A percentile compares a stretch with the other conserved stretches of the same genome.
Conservation (phyloP, 1,140 invertebrate species). For the Hypsibius dujardini region DNA sequence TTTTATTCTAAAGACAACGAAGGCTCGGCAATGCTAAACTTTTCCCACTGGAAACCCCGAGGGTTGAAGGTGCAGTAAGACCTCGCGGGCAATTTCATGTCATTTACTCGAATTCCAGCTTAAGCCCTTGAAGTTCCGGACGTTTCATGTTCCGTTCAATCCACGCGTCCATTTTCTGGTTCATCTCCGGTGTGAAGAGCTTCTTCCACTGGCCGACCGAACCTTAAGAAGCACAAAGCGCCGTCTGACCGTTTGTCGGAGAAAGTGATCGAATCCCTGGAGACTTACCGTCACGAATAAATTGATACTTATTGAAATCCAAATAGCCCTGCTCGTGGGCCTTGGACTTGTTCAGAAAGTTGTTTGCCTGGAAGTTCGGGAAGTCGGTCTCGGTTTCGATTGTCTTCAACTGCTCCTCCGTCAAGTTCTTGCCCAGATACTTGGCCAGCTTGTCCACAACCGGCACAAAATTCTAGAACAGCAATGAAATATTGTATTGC, state of each 20-base stretch:
- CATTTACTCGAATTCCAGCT: slow-evolving; percentile 9
- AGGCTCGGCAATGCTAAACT: too few relatives aligned
- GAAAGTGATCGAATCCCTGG: not conserved
- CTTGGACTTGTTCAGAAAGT: not conserved
- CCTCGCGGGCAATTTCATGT: too few relatives aligned
- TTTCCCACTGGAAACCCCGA: too few relatives aligned
- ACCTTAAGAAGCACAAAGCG: not conserved
- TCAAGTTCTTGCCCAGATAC: slow-evolving; percentile 5
- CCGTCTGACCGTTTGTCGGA: not conserved
- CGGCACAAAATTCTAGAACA: not conserved
- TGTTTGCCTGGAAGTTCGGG: slow-evolving; percentile 11
- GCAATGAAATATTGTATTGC: not conserved
- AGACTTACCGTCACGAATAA: slow-evolving; percentile 15
- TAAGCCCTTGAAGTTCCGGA: not conserved
- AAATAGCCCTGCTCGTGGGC: slow-evolving; percentile 2
- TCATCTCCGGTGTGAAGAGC: slow-evolving; percentile 9
- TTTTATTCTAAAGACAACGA: too few relatives aligned
- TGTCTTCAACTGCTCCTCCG: not conserved
- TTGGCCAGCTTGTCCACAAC: not conserved
- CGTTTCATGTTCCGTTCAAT: slow-evolving; percentile 1
- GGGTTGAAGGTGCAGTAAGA: too few relatives aligned
- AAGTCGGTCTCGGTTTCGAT: slow-evolving; percentile 1
- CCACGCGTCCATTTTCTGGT: not conserved
- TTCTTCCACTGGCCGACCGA: slow-evolving; percentile 1
- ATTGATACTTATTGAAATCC: not conserved